These are phyloP conservation scores for Machimus rusticus DNA, from an alignment of 2,888 invertebrate species.

Conservation along the genomic window DNA sequence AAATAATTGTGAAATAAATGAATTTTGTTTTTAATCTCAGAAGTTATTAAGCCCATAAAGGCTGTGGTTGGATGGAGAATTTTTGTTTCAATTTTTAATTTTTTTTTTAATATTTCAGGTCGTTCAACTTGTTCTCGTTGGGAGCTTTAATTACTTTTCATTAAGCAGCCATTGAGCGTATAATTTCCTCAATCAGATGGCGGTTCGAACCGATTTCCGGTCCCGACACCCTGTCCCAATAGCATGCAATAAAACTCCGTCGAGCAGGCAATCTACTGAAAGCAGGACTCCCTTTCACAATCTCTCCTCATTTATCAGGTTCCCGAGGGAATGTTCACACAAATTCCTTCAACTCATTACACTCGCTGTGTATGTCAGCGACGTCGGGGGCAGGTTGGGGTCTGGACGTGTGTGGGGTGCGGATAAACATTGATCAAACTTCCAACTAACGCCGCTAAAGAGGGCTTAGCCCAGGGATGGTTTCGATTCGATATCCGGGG, in stretches of 20 bases:
- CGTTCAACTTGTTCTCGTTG: not conserved
- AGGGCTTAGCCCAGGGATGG: not conserved
- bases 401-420: not conserved
- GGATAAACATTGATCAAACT: slow-evolving; percentile 27
- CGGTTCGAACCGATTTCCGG: not conserved
- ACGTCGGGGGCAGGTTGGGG: not conserved
- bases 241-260: not conserved
- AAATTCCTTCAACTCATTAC: slow-evolving; percentile 21
- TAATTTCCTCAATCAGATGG: not conserved
- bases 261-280: not conserved
- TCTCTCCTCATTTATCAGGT: slow-evolving; percentile 8
- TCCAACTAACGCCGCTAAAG: not conserved
- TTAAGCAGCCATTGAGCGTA: not conserved
- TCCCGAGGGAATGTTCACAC: not conserved
- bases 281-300: not conserved
- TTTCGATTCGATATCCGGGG: not conserved
- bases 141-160: not conserved
- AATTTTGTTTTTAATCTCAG: not conserved
- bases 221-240: not conserved
- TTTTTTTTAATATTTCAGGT: not conserved
- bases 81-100: not conserved
- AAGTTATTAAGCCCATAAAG: not conserved
- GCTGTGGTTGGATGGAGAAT: not conserved
- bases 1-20: not conserved
- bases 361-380: not conserved